Percentiles rank a stretch among this genome's conserved stretches.
Evolutionary conservation across 2,888 invertebrate genomes (phyloP).

Genomic region (Drosophila basisetae): DNA sequence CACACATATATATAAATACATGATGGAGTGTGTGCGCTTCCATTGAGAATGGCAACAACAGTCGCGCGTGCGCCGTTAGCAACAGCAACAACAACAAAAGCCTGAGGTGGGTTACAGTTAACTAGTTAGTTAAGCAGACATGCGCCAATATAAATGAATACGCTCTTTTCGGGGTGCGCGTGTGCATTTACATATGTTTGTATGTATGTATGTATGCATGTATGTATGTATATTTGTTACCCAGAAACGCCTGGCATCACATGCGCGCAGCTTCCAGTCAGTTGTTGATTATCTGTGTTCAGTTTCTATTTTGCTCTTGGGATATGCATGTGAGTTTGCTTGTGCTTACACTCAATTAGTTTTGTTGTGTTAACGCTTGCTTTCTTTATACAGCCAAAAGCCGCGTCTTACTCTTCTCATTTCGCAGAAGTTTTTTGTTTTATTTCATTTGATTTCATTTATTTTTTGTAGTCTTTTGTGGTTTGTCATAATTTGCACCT

Average conservation of each 20-base stretch:
- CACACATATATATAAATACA: not conserved
- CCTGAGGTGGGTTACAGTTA: slow-evolving; percentile 54
- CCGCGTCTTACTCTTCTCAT: slow-evolving; percentile 31
- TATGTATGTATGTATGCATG: slow-evolving; percentile 7
- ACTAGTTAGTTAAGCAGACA: slow-evolving; percentile 55
- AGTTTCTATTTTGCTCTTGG: slow-evolving; percentile 16
- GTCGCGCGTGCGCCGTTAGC: slow-evolving; percentile 62
- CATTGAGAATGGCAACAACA: slow-evolving; percentile 19
- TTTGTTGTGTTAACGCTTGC: slow-evolving; percentile 5
- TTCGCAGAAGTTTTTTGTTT: not conserved
- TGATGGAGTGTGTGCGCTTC: slow-evolving; percentile 14
- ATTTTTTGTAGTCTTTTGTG: not conserved
- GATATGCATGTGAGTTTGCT: slow-evolving; percentile 19
- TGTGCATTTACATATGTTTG: slow-evolving; percentile 31
- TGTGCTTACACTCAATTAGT: slow-evolving; percentile 37
- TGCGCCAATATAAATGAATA: slow-evolving; percentile 56
- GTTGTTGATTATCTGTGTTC: slow-evolving; percentile 18
- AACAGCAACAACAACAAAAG: slow-evolving; percentile 13
- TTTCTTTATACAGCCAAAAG: slow-evolving; percentile 21
- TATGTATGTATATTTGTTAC: slow-evolving; percentile 9
- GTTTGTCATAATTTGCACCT: slow-evolving; percentile 68
- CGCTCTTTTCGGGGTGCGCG: slow-evolving; percentile 27
- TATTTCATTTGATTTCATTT: not conserved
- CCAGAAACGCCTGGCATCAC: slow-evolving; percentile 54
- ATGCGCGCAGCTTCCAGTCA: slow-evolving; percentile 64